Conservation (phyloP, 2,797 vertebrate species). For the Anguilla anguilla region DNA sequence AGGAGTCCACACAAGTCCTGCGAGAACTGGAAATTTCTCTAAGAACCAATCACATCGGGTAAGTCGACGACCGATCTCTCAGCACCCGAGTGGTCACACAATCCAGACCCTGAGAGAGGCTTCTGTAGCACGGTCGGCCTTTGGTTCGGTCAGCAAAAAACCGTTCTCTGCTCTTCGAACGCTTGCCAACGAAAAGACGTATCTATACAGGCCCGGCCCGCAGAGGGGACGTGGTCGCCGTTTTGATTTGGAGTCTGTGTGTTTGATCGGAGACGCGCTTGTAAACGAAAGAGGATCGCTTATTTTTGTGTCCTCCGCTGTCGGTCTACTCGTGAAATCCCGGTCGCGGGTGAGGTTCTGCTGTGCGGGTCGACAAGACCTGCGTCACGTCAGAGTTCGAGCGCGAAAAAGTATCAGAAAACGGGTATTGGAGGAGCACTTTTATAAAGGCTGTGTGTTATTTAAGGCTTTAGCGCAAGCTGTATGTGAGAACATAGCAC, state of each 20-base stretch:
- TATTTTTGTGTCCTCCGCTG: background rate
- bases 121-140: background rate
- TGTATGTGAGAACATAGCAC: background rate
- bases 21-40: slow-evolving; percentile 99
- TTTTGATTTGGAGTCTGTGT: slow-evolving; percentile 11
- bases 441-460: background rate
- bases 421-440: background rate
- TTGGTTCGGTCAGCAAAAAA: background rate
- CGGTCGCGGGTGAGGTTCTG: background rate
- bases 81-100: background rate
- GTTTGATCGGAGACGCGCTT: background rate
- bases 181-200: background rate
- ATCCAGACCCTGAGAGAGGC: background rate
- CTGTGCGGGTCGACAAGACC: background rate
- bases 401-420: background rate
- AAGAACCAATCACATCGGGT: slow-evolving; percentile 99
- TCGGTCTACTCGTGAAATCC: background rate
- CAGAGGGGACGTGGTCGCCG: background rate
- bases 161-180: background rate
- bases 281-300: background rate
- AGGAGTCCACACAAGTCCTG: slow-evolving; percentile 97
- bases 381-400: background rate
- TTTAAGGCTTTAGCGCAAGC: background rate
- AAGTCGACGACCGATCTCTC: slow-evolving; percentile 61
- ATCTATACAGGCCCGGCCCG: background rate